Conservation (phyloP, 2,797 vertebrate species). For the Hybognathus amarus region DNA sequence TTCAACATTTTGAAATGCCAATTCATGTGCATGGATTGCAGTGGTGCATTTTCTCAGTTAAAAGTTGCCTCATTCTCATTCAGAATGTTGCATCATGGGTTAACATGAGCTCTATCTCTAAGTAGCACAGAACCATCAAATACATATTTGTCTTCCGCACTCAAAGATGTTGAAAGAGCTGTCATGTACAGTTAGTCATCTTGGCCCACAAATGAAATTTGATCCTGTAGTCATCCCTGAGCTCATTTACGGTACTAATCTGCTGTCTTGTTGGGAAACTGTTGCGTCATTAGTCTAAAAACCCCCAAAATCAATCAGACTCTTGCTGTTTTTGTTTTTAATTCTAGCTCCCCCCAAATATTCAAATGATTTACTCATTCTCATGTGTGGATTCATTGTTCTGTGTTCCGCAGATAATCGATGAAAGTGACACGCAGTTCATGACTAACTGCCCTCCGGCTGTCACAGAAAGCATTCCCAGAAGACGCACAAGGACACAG, state of each 20-base stretch:
- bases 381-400: neutral
- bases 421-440: slow-evolving; percentile 94
- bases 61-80: neutral
- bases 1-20: neutral
- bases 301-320: neutral
- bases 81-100: neutral
- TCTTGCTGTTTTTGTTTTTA: slow-evolving; percentile 14
- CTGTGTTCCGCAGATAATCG: slow-evolving; percentile 84
- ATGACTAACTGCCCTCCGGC: slow-evolving; percentile 95
- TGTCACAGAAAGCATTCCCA: slow-evolving; percentile 92
- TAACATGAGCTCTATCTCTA: neutral
- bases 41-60: neutral
- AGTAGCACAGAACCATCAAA: neutral
- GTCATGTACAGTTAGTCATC: slow-evolving; percentile 14
- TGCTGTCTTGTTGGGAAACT: neutral
- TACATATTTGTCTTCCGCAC: slow-evolving; percentile 2
- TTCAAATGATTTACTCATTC: neutral
- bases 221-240: neutral
- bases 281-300: slow-evolving; percentile 7
- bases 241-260: slow-evolving; percentile 2
- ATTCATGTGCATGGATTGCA: neutral
- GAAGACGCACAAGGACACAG: slow-evolving; percentile 91
- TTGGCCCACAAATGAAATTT: slow-evolving; percentile 7
- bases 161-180: neutral
- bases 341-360: neutral